phyloP scores from a whole-genome alignment of 2,113 vertebrate species.

The Argyrosomus japonicus region DNA sequence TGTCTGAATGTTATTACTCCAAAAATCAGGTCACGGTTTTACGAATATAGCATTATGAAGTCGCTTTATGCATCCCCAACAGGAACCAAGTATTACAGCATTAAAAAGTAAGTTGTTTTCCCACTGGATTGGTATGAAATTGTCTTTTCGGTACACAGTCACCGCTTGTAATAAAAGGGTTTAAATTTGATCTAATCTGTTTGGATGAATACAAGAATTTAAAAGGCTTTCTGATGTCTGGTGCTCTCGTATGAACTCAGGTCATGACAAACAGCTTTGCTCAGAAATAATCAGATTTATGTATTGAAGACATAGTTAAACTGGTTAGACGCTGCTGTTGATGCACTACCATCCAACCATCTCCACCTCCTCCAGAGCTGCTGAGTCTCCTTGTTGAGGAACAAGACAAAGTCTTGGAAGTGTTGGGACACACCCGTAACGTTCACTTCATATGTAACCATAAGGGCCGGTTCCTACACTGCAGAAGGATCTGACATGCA shows the following conservation, averaged over 20 bases:
- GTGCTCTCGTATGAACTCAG: background rate
- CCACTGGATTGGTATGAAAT: background rate
- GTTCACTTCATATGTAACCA: too few species aligned
- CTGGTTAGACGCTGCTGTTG: background rate
- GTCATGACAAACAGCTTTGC: slow-evolving; percentile 2
- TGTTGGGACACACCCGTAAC: too few species aligned
- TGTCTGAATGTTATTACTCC: slow-evolving; percentile 5
- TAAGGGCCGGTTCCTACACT: too few species aligned
- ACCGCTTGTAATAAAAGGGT: slow-evolving; percentile 10
- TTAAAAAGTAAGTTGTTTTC: slow-evolving; percentile 2
- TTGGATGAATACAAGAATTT: slow-evolving; percentile 12
- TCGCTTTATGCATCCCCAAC: background rate
- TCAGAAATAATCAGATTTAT: slow-evolving; percentile 33
- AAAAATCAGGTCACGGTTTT: slow-evolving; percentile 30
- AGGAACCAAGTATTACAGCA: rapidly evolving
- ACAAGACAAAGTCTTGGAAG: background rate
- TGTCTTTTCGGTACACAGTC: rapidly evolving
- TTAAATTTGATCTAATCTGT: slow-evolving; percentile 26
- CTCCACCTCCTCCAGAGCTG: background rate
- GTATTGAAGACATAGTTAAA: background rate
- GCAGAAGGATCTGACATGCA: too few species aligned
- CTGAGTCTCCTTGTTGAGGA: background rate
- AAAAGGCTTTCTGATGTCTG: slow-evolving; percentile 14
- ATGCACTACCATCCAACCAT: background rate
- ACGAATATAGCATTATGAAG: background rate